Base-by-base conservation (phyloP, 2,888 invertebrate species). In the Leptinotarsa tumamoca region DNA sequence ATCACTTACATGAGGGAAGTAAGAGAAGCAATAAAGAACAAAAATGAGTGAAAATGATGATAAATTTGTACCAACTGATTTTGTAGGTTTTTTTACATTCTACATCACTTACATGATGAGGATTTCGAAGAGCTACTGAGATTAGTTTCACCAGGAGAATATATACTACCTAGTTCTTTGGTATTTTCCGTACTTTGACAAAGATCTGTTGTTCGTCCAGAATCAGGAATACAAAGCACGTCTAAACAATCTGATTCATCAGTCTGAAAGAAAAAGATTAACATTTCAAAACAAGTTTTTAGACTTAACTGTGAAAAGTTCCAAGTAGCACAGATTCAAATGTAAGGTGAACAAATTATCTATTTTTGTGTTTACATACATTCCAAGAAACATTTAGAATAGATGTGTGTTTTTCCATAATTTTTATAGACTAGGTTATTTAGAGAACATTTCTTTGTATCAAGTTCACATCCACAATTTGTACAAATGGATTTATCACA, bases 121-220 rank as follows among this genome's bases (percentile, higher is more conserved):
- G 90, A 90, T 85, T 90, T 90, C 72, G 90, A 90, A 83, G 90
- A 90, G 83, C 89, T 89, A 85, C 89, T 90, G 86, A 90, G 89
- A 79, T 89, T 89, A 82, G 91, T 90, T 87, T 91, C 91, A 82
- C 79, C 80, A 49, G 82, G 79, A 52, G 90, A 89, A 71, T 83
- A 81, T 73, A 83, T 83, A 52, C 80, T 74, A 66, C 79, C 82
- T 71, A 84, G 76, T 76, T 87, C 87, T 82, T 85, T 87, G 82
- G 82, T 84, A 78, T 82, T 84, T 77, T 93, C 83, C 89, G 92
- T 83, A 90, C 91, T 88, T 88, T 89, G 79, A 88, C 91, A 79
- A 74, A 91, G 91, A 82, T 92, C 92, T 80, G 91, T 85, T 85
- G 91, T 92, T 80, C 93, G 93, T 80, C 92, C 92, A 69, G 82